Evolutionary conservation across 1,140 invertebrate genomes (phyloP), one percentile per base, ranked within the genome.

Genomic region (Magallana gigas): DNA sequence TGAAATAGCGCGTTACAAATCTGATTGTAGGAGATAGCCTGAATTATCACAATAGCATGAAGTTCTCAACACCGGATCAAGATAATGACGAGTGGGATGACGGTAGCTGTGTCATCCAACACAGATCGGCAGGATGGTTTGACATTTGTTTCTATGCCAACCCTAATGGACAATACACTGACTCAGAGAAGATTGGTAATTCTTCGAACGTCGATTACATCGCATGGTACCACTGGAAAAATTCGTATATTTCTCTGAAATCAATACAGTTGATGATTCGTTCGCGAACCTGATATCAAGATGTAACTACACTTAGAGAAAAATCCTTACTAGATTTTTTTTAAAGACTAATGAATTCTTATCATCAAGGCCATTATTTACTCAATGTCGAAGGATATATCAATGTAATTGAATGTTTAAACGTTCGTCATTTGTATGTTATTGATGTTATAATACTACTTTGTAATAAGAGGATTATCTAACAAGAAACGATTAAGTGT

Each of bases 41-140:
- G 81, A 83, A 48, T 8, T 83, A 83, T 16, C 23, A 36, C n/a
- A 83, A 57, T 83, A 56, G 81, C 56, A 57, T 57, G 56, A 83
- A 83, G 56, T 83, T 83, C 8, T 83, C 81, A 14, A 83, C 81
- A 57, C 7, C 8, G 36, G 81, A 83, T 56, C 81, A 57, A 57
- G 81, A 83, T 16, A 83, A 83, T n/a, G 81, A 83, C 12, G 23
- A 23, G 23, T 23, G 23, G 23, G 23, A 23, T 23, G 23, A 23
- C 23, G 23, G 23, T 23, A 23, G 23, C 23, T 23, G 23, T 23
- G 18, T 48, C 81, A 18, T 57, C n/a, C n/a, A 29, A 83, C 16
- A 18, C 18, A n/a, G 57, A 83, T 8, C 9, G 18, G 81, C 56
- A 11, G 57, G 81, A 48, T 83, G 81, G 81, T 83, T 57, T 57